Conservation (phyloP, 2,113 vertebrate genomes). For the Apistogramma diplotaenia region DNA sequence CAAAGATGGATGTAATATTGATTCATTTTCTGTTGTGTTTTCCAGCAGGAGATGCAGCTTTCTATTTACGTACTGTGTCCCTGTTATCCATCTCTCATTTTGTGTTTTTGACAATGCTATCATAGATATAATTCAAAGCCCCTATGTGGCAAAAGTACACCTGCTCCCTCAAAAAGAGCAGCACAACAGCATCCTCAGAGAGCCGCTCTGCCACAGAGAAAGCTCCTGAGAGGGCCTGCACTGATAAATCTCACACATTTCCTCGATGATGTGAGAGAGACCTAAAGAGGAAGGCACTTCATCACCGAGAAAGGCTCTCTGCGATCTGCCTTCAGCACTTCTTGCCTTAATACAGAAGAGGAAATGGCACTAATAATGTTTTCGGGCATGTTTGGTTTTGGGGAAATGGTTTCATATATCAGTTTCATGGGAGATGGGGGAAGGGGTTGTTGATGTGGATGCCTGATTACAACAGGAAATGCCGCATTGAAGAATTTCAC, state of each 20-base stretch:
- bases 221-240: conserved; percentile 57
- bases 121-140: conserved; percentile 60
- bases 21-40: not conserved
- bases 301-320: conserved; percentile 76
- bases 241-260: conserved; percentile 81
- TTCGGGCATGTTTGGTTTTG: conserved; percentile 81
- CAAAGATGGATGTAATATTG: not conserved
- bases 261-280: conserved; percentile 70
- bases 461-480: conserved; percentile 49
- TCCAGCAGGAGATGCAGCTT: not conserved
- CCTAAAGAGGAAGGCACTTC: conserved; percentile 75
- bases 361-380: conserved; percentile 81
- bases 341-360: conserved; percentile 76
- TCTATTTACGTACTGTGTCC: conserved; percentile 27
- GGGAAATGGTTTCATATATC: conserved; percentile 82
- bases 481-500: conserved; percentile 58
- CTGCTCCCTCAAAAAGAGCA: conserved; percentile 61
- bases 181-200: conserved; percentile 40
- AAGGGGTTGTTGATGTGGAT: conserved; percentile 49
- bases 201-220: conserved; percentile 40
- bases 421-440: conserved; percentile 67
- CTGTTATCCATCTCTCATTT: conserved; percentile 53
- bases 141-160: conserved; percentile 50
- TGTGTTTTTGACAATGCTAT: conserved; percentile 62
- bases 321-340: conserved; percentile 74